Percentiles rank a stretch among this genome's conserved stretches.
These are phyloP conservation scores for Saccopteryx bilineata DNA, from an alignment of 2,113 vertebrate species.

Conservation along the genomic window DNA sequence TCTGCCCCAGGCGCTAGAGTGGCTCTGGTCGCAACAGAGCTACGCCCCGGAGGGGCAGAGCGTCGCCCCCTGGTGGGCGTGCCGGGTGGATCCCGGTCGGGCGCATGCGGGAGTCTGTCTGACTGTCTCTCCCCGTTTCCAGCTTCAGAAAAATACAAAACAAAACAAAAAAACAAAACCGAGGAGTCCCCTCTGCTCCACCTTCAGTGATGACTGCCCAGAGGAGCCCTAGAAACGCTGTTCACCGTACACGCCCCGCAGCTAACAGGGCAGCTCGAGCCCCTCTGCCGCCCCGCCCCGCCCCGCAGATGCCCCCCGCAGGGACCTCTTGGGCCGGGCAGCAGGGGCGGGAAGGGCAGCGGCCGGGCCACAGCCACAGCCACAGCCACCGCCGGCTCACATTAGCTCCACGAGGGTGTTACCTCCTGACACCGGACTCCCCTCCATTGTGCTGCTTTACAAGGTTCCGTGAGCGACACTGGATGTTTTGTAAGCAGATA, in stretches of 20 bases:
- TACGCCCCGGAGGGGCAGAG: too few relatives aligned
- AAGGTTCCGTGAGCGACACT: constrained; percentile 59
- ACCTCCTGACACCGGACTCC: constrained; percentile 43
- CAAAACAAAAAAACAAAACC: too few relatives aligned
- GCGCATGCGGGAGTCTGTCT: too few relatives aligned
- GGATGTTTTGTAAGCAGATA: constrained; percentile 79
- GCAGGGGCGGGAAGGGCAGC: neutral
- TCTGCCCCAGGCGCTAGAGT: too few relatives aligned
- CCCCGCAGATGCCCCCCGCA: neutral
- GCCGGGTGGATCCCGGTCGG: too few relatives aligned
- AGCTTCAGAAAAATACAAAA: too few relatives aligned
- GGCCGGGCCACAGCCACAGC: neutral
- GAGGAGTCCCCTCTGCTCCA: too few relatives aligned
- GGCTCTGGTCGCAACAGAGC: too few relatives aligned
- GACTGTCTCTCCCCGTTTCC: too few relatives aligned
- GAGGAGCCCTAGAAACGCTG: neutral
- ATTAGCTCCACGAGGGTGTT: constrained; percentile 32
- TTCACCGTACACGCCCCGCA: neutral
- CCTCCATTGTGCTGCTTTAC: constrained; percentile 67
- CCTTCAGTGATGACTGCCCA: neutral
- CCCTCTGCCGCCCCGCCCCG: neutral
- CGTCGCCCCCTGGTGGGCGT: too few relatives aligned
- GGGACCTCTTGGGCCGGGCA: neutral
- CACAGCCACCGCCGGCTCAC: neutral
- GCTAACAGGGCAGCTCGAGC: neutral